These are phyloP conservation scores for Drosophila punjabiensis DNA, from an alignment of 1,140 invertebrate species.

Conservation along the genomic window DNA sequence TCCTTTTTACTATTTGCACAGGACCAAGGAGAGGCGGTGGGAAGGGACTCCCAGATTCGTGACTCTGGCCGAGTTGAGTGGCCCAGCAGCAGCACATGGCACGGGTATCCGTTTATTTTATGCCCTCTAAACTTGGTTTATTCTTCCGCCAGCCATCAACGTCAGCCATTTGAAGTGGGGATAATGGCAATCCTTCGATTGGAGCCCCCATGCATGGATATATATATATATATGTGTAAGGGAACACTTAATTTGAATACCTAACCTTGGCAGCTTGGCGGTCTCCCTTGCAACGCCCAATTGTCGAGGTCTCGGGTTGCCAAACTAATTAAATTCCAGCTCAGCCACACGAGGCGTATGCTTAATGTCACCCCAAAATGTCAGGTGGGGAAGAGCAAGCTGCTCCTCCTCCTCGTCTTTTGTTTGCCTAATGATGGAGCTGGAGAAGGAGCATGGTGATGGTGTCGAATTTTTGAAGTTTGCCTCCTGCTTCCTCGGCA, in stretches of 20 bases:
- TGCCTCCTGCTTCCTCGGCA: slow-evolving; percentile 30
- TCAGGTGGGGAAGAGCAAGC: slow-evolving; percentile 7
- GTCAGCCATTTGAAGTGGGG: slow-evolving; percentile 43
- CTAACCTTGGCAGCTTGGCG: neutral
- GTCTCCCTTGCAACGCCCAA: slow-evolving; percentile 7
- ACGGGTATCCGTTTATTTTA: slow-evolving; percentile 24
- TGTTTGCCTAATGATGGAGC: slow-evolving; percentile 30
- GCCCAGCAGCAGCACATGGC: slow-evolving; percentile 21
- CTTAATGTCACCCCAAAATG: slow-evolving; percentile 44
- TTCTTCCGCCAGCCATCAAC: slow-evolving; percentile 14
- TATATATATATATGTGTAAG: neutral
- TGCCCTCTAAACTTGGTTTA: slow-evolving; percentile 29
- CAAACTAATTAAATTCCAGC: slow-evolving; percentile 49
- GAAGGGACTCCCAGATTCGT: neutral
- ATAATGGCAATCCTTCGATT: slow-evolving; percentile 25
- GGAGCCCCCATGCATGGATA: neutral
- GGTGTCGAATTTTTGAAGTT: slow-evolving; percentile 62
- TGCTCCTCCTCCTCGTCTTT: neutral
- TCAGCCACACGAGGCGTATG: slow-evolving; percentile 60
- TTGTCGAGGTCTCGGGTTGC: slow-evolving; percentile 24
- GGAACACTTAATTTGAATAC: slow-evolving; percentile 18
- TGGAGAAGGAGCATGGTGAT: slow-evolving; percentile 23
- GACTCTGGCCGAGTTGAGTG: slow-evolving; percentile 34
- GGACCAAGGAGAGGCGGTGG: neutral
- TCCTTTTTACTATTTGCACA: slow-evolving; percentile 61